A percentile compares a stretch with the other conserved stretches of the same genome.
phyloP scores from a whole-genome alignment of 2,113 vertebrate genomes.

The Cercopithecus mona region DNA sequence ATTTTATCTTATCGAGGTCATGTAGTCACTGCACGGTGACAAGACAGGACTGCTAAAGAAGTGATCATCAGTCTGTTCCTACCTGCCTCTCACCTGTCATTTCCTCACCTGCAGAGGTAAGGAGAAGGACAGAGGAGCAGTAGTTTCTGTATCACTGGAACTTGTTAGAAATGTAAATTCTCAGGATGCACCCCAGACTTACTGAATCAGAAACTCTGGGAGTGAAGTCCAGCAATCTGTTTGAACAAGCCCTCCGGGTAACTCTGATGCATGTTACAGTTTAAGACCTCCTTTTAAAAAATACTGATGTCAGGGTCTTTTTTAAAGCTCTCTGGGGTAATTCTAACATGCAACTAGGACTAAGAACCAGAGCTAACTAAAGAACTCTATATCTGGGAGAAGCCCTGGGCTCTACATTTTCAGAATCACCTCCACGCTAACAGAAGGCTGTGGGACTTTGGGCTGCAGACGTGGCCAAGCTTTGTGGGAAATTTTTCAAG shows the following conservation, averaged over 20 bases:
- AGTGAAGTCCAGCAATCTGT: neutral
- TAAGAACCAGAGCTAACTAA: neutral
- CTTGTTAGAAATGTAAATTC: neutral
- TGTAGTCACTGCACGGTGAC: fast-evolving
- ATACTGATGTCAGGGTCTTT: neutral
- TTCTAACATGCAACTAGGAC: neutral
- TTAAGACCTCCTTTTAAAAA: neutral
- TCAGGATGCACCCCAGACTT: neutral
- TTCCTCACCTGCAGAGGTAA: neutral
- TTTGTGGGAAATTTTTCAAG: neutral
- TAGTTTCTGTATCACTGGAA: neutral
- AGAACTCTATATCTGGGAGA: neutral
- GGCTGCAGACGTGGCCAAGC: neutral
- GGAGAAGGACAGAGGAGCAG: too few species aligned
- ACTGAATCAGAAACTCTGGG: neutral
- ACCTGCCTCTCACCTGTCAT: neutral
- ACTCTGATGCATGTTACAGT: neutral
- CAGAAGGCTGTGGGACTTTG: neutral
- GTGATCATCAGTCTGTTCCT: neutral
- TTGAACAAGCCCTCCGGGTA: neutral
- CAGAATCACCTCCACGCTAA: neutral
- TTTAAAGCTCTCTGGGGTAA: neutral
- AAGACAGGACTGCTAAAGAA: neutral
- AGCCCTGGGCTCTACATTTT: neutral
- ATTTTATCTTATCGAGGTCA: neutral